These are phyloP conservation scores for Dione vanillae DNA, from an alignment of 2,888 invertebrate species.

Conservation along the genomic window DNA sequence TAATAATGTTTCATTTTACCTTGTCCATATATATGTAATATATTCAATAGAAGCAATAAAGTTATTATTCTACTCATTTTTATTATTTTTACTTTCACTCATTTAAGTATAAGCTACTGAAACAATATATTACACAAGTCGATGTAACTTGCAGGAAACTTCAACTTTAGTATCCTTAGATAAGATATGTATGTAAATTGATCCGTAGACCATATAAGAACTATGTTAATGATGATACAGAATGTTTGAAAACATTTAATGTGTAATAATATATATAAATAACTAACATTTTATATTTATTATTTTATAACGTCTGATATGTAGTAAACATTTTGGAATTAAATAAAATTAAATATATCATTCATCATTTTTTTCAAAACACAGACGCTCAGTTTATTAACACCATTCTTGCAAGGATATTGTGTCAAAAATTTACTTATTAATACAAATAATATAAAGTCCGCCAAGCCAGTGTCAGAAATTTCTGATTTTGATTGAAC, in stretches of 20 bases:
- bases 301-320: too few species aligned
- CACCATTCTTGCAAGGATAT: too few species aligned
- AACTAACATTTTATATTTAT: too few species aligned
- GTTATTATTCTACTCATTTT: background rate
- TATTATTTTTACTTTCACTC: background rate
- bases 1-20: background rate
- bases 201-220: background rate
- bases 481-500: too few species aligned
- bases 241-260: background rate
- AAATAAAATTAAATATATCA: too few species aligned
- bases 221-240: constrained; percentile 1
- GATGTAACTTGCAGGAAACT: background rate
- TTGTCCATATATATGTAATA: background rate
- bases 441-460: too few species aligned
- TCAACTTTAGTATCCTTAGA: background rate
- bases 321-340: too few species aligned
- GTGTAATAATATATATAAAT: too few species aligned
- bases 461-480: too few species aligned
- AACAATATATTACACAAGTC: background rate
- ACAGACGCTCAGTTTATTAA: too few species aligned
- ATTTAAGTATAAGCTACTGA: background rate
- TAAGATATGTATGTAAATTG: constrained; percentile 8
- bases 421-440: too few species aligned
- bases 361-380: too few species aligned
- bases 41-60: background rate